Percentiles rank a stretch among this genome's conserved stretches.
phyloP scores from a whole-genome alignment of 2,797 vertebrate species.

The Pempheris klunzingeri region DNA sequence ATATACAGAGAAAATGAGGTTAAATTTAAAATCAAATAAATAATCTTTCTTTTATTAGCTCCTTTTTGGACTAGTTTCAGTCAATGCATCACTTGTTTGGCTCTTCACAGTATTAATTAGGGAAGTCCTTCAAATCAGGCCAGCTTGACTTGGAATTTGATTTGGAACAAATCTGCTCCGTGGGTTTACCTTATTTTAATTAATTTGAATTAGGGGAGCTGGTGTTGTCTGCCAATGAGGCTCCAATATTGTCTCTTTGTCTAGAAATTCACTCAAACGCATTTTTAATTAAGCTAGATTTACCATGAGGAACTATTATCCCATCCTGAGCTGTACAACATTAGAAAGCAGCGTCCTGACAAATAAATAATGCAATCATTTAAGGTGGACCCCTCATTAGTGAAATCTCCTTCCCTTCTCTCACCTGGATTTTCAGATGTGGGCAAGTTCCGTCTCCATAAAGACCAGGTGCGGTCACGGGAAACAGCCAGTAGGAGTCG shows the following conservation, averaged over 20 bases:
- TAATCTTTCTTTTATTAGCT: conserved; percentile 37
- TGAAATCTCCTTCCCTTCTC: not conserved
- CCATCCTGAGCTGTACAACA: not conserved
- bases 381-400: not conserved
- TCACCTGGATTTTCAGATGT: conserved; percentile 85
- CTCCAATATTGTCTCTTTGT: conserved; percentile 43
- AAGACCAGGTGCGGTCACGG: conserved; percentile 96
- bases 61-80: conserved; percentile 46
- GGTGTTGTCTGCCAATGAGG: conserved; percentile 39
- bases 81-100: conserved; percentile 50
- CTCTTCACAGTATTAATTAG: conserved; percentile 54
- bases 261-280: conserved; percentile 46
- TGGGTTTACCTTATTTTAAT: conserved; percentile 67
- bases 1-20: conserved; percentile 8
- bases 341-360: not conserved
- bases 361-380: not conserved
- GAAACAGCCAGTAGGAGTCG: conserved; percentile 93
- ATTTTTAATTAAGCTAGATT: conserved; percentile 58
- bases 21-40: conserved; percentile 14
- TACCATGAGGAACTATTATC: conserved; percentile 20
- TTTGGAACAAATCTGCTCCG: conserved; percentile 60
- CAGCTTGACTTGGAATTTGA: conserved; percentile 62
- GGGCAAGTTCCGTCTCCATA: conserved; percentile 88
- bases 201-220: conserved; percentile 55
- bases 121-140: conserved; percentile 54